A percentile compares a stretch with the other conserved stretches of the same genome.
Conservation (phyloP, 1,140 invertebrate species). For the Plectrocnemia conspersa region DNA sequence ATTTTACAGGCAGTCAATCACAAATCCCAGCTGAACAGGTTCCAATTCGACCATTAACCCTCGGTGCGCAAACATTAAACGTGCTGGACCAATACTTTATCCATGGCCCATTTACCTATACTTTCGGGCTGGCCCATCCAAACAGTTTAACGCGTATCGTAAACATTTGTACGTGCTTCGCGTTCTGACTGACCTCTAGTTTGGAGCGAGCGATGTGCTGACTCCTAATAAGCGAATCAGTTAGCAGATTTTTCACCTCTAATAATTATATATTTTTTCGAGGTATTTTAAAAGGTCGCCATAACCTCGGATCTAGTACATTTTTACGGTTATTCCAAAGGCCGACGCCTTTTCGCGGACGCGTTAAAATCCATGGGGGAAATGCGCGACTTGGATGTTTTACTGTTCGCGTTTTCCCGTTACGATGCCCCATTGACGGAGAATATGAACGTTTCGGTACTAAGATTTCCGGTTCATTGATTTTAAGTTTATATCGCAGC, state of each 20-base stretch:
- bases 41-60: constrained; percentile 26
- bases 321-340: constrained; percentile 32
- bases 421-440: constrained; percentile 22
- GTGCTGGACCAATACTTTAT: constrained; percentile 34
- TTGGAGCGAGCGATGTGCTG: neutral
- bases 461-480: constrained; percentile 21
- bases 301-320: no score
- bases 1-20: constrained; percentile 8
- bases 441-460: constrained; percentile 21
- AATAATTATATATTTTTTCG: no score
- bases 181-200: neutral
- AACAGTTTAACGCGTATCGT: constrained; percentile 31
- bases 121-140: constrained; percentile 12
- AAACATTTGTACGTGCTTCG: constrained; percentile 27
- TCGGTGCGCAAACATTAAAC: constrained; percentile 31
- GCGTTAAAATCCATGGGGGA: constrained; percentile 17
- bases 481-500: no score
- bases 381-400: constrained; percentile 23
- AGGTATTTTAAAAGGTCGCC: no score
- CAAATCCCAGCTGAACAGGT: constrained; percentile 3
- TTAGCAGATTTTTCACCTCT: no score
- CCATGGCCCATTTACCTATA: constrained; percentile 34
- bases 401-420: constrained; percentile 25
- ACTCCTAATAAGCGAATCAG: constrained; percentile 7
- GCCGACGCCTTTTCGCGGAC: constrained; percentile 22